Percentiles rank a stretch among this genome's conserved stretches.
Conservation (phyloP, 53 echinoderm and acorn worm genomes). For the Apostichopus leukothele region DNA sequence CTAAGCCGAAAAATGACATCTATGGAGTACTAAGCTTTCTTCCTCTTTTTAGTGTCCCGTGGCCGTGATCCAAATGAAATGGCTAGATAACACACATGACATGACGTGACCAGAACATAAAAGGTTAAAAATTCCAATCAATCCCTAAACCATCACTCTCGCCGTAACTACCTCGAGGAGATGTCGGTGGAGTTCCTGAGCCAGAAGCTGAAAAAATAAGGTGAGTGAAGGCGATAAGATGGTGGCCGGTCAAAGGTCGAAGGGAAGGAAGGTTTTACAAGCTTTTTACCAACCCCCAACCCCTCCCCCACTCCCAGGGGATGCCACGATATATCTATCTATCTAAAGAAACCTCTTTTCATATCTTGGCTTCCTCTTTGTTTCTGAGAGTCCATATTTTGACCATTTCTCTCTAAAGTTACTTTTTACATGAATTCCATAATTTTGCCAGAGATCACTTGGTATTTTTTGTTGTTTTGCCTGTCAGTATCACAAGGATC, state of each 20-base stretch:
- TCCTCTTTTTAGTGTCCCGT: not conserved
- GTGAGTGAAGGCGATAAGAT: constrained; percentile 32
- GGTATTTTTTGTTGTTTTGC: too few species aligned
- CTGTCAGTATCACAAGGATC: too few species aligned
- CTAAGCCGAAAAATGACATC: too few species aligned
- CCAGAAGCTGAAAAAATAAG: constrained; percentile 64
- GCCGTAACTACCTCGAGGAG: constrained; percentile 87
- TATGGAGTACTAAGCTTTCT: not conserved
- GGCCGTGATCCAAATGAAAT: not conserved
- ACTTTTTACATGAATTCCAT: too few species aligned
- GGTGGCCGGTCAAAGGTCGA: not conserved
- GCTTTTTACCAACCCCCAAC: too few species aligned
- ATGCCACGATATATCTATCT: too few species aligned
- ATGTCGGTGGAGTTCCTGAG: constrained; percentile 89
- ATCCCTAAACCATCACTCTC: constrained; percentile 66
- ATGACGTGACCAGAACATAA: constrained; percentile 31
- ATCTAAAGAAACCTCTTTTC: too few species aligned
- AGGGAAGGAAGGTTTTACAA: not conserved
- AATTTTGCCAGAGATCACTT: too few species aligned
- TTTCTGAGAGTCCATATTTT: too few species aligned
- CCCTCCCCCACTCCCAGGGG: too few species aligned
- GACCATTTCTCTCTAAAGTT: too few species aligned
- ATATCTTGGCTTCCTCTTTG: too few species aligned
- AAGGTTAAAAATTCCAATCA: constrained; percentile 46
- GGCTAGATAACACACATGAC: constrained; percentile 1